Percentiles rank a stretch among this genome's conserved stretches.
Evolutionary conservation across 2,113 vertebrate genomes (phyloP).

Genomic region (Trematomus loennbergii): DNA sequence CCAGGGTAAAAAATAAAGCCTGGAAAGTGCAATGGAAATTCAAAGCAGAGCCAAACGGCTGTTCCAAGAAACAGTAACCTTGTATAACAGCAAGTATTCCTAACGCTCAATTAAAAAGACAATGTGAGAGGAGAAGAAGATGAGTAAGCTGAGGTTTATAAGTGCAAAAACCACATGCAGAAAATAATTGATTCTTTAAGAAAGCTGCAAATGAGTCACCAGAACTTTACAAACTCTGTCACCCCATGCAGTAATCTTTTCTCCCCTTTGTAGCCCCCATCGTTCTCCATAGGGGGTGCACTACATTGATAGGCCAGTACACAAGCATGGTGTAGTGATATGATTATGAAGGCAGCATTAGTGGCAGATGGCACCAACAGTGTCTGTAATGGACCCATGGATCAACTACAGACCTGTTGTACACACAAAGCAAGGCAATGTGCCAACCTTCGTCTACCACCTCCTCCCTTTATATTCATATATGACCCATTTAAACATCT

Average conservation of each 20-base stretch:
- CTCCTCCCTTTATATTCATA: constrained; percentile 14
- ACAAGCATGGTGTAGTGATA: not conserved
- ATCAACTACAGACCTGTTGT: constrained; percentile 23
- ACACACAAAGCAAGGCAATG: constrained; percentile 22
- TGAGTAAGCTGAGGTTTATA: not conserved
- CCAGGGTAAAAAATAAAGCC: constrained; percentile 25
- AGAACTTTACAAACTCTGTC: constrained; percentile 42
- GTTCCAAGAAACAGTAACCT: constrained; percentile 7
- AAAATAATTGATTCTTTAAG: not conserved
- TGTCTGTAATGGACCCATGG: constrained; percentile 30
- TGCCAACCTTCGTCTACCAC: constrained; percentile 24
- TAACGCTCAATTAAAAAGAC: not conserved
- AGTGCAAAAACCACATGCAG: not conserved
- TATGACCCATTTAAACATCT: constrained; percentile 66
- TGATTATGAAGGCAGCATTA: constrained; percentile 30
- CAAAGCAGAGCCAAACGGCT: constrained; percentile 16
- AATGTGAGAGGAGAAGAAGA: not conserved
- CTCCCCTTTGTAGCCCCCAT: not conserved
- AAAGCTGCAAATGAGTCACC: constrained; percentile 43
- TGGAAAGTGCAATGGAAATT: constrained; percentile 39
- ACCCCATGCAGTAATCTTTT: constrained; percentile 19
- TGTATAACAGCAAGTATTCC: constrained; percentile 3
- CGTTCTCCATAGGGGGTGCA: not conserved
- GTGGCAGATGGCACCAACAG: constrained; percentile 51
- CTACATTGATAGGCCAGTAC: not conserved